Evolutionary conservation across 2,113 vertebrate genomes (phyloP).

Genomic region (Pomatorhinus ruficollis): DNA sequence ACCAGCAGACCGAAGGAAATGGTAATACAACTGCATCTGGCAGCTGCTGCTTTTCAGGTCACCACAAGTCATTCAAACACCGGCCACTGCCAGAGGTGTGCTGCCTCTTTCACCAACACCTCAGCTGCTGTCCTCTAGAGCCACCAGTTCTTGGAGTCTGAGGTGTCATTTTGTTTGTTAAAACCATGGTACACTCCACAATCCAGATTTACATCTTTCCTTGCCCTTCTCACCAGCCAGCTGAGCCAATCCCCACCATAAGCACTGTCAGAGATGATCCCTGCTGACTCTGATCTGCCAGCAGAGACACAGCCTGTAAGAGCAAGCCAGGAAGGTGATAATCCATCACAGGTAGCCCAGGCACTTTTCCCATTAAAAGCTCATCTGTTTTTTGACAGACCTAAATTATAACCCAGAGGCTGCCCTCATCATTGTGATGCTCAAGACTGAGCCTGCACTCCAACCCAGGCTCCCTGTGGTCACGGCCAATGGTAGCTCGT

Average conservation of each 20-base stretch:
- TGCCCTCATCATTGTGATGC: not conserved
- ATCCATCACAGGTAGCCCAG: not conserved
- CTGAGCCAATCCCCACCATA: not conserved
- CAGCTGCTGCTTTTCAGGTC: not conserved
- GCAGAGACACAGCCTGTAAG: not conserved
- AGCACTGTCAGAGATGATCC: not conserved
- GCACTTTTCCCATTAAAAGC: not conserved
- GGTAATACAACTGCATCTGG: not conserved
- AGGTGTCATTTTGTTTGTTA: not conserved
- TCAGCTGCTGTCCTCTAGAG: not conserved
- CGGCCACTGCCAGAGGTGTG: accelerated
- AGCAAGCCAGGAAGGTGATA: not conserved
- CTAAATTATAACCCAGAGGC: not conserved
- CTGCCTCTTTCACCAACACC: not conserved
- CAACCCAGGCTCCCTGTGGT: not conserved
- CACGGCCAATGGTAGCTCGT: accelerated
- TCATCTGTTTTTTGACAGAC: not conserved
- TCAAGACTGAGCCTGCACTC: not conserved
- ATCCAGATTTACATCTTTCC: not conserved
- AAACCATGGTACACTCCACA: not conserved
- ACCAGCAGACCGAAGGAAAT: not conserved
- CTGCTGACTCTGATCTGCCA: not conserved
- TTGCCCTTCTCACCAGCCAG: not conserved
- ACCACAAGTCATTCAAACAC: not conserved
- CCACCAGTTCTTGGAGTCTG: not conserved